Evolutionary conservation across 2,797 vertebrate genomes (phyloP).

Genomic region (Xenops minutus): DNA sequence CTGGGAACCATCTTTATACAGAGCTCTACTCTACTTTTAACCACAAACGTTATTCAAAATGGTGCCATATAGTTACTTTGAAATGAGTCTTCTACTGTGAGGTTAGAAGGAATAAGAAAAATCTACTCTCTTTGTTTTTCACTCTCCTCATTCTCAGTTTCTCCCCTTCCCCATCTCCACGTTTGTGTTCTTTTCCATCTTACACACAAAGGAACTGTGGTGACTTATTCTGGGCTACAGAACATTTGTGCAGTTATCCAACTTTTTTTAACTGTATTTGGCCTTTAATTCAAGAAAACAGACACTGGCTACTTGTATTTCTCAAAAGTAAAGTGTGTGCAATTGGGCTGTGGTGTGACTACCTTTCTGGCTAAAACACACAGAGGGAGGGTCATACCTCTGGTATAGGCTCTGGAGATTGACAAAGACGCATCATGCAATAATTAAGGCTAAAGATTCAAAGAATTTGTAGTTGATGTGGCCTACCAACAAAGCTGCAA

Average conservation of each 20-base stretch:
- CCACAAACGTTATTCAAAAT: too few species aligned
- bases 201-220: background rate
- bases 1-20: too few species aligned
- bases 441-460: background rate
- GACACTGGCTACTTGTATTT: accelerated
- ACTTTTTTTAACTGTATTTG: background rate
- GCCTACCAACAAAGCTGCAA: background rate
- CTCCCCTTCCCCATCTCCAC: too few species aligned
- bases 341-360: accelerated
- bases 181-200: background rate
- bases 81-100: too few species aligned
- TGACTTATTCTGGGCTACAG: background rate
- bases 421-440: background rate
- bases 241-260: background rate
- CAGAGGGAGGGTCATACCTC: accelerated
- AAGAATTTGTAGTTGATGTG: background rate
- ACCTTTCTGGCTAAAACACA: background rate
- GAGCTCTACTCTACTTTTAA: too few species aligned
- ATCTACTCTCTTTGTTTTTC: too few species aligned
- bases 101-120: too few species aligned
- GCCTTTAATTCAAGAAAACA: background rate
- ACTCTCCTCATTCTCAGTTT: too few species aligned
- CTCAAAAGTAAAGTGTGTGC: background rate
- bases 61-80: too few species aligned
- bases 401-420: background rate